Percentiles rank a stretch among this genome's conserved stretches.
Conservation (phyloP, 1,140 invertebrate species). For the Anoplolepis gracilipes region DNA sequence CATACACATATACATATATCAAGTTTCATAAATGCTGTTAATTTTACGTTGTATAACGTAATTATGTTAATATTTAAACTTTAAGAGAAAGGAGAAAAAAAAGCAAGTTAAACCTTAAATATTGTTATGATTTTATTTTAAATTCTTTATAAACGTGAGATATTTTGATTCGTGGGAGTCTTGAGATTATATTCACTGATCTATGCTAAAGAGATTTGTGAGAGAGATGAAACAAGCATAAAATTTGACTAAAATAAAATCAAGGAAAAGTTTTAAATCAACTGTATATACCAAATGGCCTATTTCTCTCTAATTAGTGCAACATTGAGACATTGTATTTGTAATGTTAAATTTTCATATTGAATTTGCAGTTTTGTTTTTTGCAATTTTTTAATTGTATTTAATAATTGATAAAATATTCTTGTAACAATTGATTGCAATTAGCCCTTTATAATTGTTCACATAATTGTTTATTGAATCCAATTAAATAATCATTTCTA, state of each 20-base stretch:
- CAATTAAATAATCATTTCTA: conserved; percentile 35
- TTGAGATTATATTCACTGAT: not conserved
- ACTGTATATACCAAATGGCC: not conserved
- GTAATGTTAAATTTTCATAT: conserved; percentile 1
- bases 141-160: not conserved
- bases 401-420: not conserved
- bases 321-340: conserved; percentile 22
- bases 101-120: not conserved
- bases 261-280: not conserved
- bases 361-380: conserved; percentile 16
- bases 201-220: not conserved
- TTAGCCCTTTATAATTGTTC: not conserved
- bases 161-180: not conserved
- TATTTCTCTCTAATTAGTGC: not conserved
- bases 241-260: not conserved
- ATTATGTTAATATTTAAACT: conserved; percentile 3
- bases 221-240: not conserved
- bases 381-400: not conserved
- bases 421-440: not conserved
- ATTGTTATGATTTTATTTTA: not conserved
- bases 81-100: not conserved
- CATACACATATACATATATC: not conserved
- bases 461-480: too few species aligned
- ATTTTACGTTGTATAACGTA: conserved; percentile 25
- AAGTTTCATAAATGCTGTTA: not conserved